Conservation (phyloP, 64 coral and sea anemone genomes). For the Dendrophyllia cribrosa region DNA sequence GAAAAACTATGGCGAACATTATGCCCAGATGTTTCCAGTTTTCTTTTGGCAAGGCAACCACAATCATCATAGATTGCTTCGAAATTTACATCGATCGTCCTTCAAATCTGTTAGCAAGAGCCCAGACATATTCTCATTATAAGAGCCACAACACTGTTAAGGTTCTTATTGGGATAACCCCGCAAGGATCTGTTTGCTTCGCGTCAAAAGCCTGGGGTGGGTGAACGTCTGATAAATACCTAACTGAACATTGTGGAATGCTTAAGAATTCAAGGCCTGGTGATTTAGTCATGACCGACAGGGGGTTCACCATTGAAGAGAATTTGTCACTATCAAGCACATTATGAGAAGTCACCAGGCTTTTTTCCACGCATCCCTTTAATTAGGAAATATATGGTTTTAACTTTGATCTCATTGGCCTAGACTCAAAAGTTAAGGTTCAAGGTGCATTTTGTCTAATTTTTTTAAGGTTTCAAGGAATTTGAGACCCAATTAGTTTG, state of each 20-base stretch:
- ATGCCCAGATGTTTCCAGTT: conserved; percentile 36
- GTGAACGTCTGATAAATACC: conserved; percentile 30
- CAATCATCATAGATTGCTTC: conserved; percentile 54
- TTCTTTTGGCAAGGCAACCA: conserved; percentile 42
- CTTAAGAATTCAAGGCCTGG: conserved; percentile 11
- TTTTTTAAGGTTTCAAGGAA: too few species aligned
- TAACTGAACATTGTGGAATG: conserved; percentile 30
- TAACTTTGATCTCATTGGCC: too few species aligned
- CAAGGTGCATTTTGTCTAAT: too few species aligned
- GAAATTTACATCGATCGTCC: conserved; percentile 13
- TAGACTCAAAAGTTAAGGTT: too few species aligned
- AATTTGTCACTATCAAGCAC: conserved; percentile 14
- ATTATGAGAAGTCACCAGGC: too few species aligned
- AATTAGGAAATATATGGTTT: too few species aligned
- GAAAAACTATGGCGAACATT: conserved; percentile 49
- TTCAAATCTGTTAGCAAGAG: conserved; percentile 16
- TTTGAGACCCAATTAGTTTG: too few species aligned
- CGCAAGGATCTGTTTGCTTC: conserved; percentile 18
- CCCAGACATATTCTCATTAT: conserved; percentile 3
- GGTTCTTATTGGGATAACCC: conserved; percentile 13
- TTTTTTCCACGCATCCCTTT: too few species aligned
- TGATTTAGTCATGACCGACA: conserved; percentile 21
- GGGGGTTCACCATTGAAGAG: conserved; percentile 17
- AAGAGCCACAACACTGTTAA: conserved; percentile 40
- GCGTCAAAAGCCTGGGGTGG: conserved; percentile 28